Percentiles rank a stretch among this genome's conserved stretches.
Conservation (phyloP, 2,113 vertebrate species). For the Dasyornis broadbenti region DNA sequence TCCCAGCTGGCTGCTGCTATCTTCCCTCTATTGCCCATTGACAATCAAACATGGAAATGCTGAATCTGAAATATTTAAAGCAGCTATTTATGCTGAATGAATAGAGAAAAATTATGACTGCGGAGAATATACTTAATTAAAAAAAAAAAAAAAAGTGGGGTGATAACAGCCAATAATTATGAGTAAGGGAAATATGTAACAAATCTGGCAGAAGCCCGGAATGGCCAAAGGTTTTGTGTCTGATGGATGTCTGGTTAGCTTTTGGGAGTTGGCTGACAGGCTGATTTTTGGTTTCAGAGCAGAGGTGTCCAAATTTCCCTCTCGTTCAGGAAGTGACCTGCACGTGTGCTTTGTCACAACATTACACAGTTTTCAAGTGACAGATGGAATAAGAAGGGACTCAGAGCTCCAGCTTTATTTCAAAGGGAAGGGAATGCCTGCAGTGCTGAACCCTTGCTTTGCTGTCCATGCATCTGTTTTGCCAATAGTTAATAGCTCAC, state of each 20-base stretch:
- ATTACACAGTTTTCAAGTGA: background rate
- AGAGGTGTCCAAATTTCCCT: background rate
- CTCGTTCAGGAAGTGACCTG: background rate
- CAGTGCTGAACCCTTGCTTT: background rate
- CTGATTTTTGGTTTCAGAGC: background rate
- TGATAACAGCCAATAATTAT: background rate
- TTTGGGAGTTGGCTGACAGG: background rate
- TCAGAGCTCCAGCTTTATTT: background rate
- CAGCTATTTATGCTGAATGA: background rate
- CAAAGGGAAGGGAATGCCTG: background rate
- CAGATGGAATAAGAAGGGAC: background rate
- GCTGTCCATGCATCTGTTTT: background rate
- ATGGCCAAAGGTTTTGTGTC: background rate
- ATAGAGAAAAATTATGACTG: background rate
- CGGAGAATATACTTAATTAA: background rate
- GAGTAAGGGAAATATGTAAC: background rate
- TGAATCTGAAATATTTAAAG: slow-evolving; percentile 5
- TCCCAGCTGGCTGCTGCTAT: background rate
- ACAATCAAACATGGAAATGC: background rate
- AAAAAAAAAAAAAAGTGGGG: background rate
- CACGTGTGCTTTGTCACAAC: background rate
- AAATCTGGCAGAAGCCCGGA: background rate
- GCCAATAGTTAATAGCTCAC: background rate
- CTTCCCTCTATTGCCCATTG: background rate
- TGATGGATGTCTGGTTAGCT: background rate